These are phyloP conservation scores for Sinotaia quadrata DNA, from an alignment of 2,888 invertebrate species.

Conservation along the genomic window DNA sequence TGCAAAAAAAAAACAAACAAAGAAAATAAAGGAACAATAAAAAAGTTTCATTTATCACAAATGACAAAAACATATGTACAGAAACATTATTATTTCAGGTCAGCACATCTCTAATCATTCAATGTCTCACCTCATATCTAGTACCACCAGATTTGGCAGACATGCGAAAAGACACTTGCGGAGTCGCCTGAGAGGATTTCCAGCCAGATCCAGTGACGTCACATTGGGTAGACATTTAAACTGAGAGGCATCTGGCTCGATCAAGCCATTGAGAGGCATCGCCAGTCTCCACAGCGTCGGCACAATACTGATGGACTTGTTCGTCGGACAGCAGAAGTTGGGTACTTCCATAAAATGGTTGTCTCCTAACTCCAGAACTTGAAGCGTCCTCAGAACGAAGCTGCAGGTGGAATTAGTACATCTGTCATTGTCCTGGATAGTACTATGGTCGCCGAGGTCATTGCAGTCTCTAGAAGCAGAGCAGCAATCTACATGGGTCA, in stretches of 20 bases:
- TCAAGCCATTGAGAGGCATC: constrained; percentile 11
- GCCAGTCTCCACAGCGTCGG: constrained; percentile 5
- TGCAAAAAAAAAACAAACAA: too few species aligned
- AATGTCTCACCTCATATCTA: constrained; percentile 22
- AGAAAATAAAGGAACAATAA: too few species aligned
- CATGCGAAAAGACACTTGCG: background rate
- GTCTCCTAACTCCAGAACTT: constrained; percentile 6
- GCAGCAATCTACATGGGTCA: constrained; percentile 2
- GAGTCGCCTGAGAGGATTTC: constrained; percentile 17
- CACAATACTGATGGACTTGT: background rate
- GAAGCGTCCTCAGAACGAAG: background rate
- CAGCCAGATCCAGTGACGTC: constrained; percentile 7
- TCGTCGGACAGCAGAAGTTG: background rate
- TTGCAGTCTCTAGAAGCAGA: background rate
- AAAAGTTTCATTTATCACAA: too few species aligned
- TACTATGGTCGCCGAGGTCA: background rate
- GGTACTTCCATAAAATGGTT: constrained; percentile 12
- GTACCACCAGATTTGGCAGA: background rate
- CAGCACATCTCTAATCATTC: too few species aligned
- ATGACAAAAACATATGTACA: too few species aligned
- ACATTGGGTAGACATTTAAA: constrained; percentile 11
- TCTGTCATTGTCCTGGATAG: background rate
- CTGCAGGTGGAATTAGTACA: background rate
- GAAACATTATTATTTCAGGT: too few species aligned
- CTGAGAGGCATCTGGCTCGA: constrained; percentile 1